phyloP scores from a whole-genome alignment of 1,140 invertebrate genomes.

The Ptiloglossa arizonensis region DNA sequence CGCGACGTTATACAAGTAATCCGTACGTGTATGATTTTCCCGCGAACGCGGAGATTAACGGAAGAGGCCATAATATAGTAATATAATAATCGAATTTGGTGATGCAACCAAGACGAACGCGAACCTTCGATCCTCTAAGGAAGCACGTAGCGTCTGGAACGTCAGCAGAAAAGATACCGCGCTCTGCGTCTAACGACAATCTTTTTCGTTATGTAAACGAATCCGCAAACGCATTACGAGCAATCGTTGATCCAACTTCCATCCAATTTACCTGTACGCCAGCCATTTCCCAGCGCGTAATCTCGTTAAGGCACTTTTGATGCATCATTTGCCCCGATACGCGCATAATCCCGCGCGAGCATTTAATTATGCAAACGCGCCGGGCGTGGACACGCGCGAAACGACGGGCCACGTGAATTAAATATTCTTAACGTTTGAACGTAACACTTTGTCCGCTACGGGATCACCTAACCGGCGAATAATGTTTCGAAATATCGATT shows the following conservation, averaged over 20 bases:
- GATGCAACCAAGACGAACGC: not conserved
- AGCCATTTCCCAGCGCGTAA: not conserved
- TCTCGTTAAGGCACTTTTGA: constrained; percentile 13
- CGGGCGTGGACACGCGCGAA: too few relatives aligned
- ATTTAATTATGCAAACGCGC: constrained; percentile 14
- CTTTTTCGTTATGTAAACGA: constrained; percentile 30
- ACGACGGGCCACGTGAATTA: not conserved
- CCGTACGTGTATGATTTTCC: too few relatives aligned
- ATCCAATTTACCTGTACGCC: constrained; percentile 6
- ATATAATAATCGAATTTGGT: constrained; percentile 33
- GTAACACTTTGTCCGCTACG: too few relatives aligned
- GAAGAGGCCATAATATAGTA: not conserved
- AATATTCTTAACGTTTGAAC: too few relatives aligned
- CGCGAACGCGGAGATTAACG: too few relatives aligned
- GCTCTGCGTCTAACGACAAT: not conserved
- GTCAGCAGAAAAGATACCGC: not conserved
- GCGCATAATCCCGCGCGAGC: not conserved
- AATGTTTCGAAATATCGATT: too few relatives aligned
- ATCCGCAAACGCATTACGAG: constrained; percentile 51
- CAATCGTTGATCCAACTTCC: constrained; percentile 9
- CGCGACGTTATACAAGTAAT: too few relatives aligned
- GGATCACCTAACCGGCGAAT: too few relatives aligned
- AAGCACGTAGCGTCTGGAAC: not conserved
- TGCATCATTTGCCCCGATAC: constrained; percentile 4
- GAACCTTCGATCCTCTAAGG: not conserved